A percentile compares a stretch with the other conserved stretches of the same genome.
Evolutionary conservation across 1,140 invertebrate genomes (phyloP).

Genomic region (Philotrypesis tridentata): DNA sequence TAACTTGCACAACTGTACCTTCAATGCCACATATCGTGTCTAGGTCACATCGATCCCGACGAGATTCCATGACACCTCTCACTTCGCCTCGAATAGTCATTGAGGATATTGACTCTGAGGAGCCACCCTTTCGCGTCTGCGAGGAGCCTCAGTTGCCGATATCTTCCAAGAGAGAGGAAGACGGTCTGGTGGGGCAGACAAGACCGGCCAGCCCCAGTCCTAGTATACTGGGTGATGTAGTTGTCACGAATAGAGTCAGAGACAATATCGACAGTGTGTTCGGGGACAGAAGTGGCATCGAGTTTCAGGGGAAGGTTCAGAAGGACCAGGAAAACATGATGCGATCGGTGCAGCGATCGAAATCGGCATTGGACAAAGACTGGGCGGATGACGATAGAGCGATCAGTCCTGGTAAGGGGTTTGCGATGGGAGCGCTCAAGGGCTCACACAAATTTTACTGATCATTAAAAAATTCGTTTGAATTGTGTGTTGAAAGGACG

Average conservation of each 20-base stretch:
- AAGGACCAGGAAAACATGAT: slow-evolving; percentile 31
- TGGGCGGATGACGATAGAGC: not conserved
- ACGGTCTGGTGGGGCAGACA: not conserved
- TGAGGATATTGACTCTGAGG: not conserved
- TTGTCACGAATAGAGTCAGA: not conserved
- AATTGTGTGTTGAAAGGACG: slow-evolving; percentile 1
- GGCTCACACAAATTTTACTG: not conserved
- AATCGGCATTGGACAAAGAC: slow-evolving; percentile 27
- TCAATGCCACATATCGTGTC: not conserved
- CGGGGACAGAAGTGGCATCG: slow-evolving; percentile 26
- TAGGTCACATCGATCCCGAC: not conserved
- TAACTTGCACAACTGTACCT: not conserved
- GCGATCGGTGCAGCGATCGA: slow-evolving; percentile 12
- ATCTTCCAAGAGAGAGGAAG: not conserved
- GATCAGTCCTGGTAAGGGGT: slow-evolving; percentile 8
- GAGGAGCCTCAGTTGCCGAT: not conserved
- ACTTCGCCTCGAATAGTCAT: not conserved
- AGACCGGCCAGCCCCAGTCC: slow-evolving; percentile 5
- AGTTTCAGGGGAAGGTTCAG: not conserved
- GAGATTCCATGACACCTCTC: not conserved
- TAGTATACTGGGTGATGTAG: slow-evolving; percentile 8
- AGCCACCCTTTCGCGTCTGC: slow-evolving; percentile 16
- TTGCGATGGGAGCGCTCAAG: not conserved
- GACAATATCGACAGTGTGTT: slow-evolving; percentile 32
- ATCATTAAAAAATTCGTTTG: not conserved